These are phyloP conservation scores for Sebastes schlegelii DNA, from an alignment of 2,113 vertebrate genomes.

Conservation along the genomic window DNA sequence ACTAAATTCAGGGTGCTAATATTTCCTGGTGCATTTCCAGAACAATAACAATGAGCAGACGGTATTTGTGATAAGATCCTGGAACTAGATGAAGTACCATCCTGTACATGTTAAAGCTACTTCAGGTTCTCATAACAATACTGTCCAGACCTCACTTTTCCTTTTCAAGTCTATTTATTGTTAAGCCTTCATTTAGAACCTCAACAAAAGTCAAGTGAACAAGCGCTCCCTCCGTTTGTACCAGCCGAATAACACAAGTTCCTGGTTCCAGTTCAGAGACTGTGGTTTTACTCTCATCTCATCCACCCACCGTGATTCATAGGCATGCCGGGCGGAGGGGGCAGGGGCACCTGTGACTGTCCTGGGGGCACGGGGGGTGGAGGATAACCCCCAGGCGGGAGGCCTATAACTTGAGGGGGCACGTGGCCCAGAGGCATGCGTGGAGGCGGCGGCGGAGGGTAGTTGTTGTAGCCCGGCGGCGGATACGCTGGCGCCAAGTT, in stretches of 20 bases:
- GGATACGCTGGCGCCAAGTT: constrained; percentile 89
- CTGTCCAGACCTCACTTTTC: constrained; percentile 19
- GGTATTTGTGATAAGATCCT: constrained; percentile 22
- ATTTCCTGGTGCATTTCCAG: constrained; percentile 24
- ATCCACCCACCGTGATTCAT: constrained; percentile 94
- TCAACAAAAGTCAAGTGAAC: neutral
- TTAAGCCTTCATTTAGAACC: constrained; percentile 7
- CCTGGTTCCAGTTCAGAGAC: constrained; percentile 33
- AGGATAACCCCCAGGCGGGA: constrained; percentile 91
- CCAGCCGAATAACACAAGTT: neutral
- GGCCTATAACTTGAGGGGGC: constrained; percentile 90
- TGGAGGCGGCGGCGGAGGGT: constrained; percentile 87
- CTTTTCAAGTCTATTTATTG: constrained; percentile 11
- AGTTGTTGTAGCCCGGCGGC: constrained; percentile 92
- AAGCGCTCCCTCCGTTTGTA: neutral
- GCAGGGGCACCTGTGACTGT: constrained; percentile 93
- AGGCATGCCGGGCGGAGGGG: constrained; percentile 93
- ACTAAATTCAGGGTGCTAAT: neutral
- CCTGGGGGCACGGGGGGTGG: constrained; percentile 91
- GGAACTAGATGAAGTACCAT: neutral
- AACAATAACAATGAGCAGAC: neutral
- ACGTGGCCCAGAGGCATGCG: constrained; percentile 90
- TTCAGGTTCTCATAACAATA: constrained; percentile 28
- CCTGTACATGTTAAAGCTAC: neutral
- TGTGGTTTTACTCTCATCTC: constrained; percentile 85